A percentile compares a stretch with the other conserved stretches of the same genome.
Evolutionary conservation across 2,113 vertebrate species (phyloP).

Genomic region (Ophiodon elongatus): DNA sequence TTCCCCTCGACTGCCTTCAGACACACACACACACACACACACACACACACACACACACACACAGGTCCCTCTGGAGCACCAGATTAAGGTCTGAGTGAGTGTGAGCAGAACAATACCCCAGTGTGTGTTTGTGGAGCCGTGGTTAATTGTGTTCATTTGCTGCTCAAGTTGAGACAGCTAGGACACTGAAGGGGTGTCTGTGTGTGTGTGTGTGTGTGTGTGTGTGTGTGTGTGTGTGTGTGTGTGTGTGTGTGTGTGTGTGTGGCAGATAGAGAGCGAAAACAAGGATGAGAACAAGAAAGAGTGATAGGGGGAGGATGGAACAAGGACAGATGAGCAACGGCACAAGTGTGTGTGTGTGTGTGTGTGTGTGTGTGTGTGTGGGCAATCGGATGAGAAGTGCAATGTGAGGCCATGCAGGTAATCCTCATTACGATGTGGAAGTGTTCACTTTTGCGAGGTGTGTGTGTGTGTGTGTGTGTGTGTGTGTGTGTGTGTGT

Average conservation of each 20-base stretch:
- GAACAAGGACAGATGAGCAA: slow-evolving; percentile 65
- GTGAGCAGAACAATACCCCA: slow-evolving; percentile 82
- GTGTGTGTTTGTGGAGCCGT: slow-evolving; percentile 81
- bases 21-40: slow-evolving; percentile 44
- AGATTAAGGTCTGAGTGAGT: slow-evolving; percentile 80
- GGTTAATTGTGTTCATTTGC: slow-evolving; percentile 83
- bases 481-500: slow-evolving; percentile 23
- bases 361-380: slow-evolving; percentile 22
- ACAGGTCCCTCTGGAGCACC: slow-evolving; percentile 70
- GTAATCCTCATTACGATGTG: slow-evolving; percentile 72
- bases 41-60: slow-evolving; percentile 41
- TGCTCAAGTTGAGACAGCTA: slow-evolving; percentile 80
- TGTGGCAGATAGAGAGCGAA: slow-evolving; percentile 23
- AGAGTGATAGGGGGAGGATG: slow-evolving; percentile 44
- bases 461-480: slow-evolving; percentile 34
- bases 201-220: slow-evolving; percentile 49
- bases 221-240: slow-evolving; percentile 28
- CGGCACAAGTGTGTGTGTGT: slow-evolving; percentile 34
- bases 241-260: slow-evolving; percentile 6
- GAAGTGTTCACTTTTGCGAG: slow-evolving; percentile 65
- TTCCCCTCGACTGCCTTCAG: slow-evolving; percentile 76
- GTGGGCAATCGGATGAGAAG: slow-evolving; percentile 32
- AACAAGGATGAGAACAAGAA: slow-evolving; percentile 72
- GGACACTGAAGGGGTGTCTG: slow-evolving; percentile 67
- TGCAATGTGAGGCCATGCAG: slow-evolving; percentile 76